These are phyloP conservation scores for Micromussa lordhowensis DNA, from an alignment of 92 coral and sea anemone species.

Conservation along the genomic window DNA sequence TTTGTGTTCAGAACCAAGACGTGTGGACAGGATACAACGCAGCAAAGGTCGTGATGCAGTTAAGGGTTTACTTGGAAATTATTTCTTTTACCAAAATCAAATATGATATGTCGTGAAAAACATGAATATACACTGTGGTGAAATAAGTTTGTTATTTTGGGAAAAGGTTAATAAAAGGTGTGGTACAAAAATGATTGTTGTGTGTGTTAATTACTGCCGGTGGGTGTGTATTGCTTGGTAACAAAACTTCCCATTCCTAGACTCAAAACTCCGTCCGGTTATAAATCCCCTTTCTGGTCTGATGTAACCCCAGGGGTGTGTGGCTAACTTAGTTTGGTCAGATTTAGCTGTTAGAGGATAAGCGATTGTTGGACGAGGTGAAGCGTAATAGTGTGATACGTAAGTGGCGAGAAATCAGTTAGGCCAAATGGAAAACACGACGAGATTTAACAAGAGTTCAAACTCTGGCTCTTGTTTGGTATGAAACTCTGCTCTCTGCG, in stretches of 20 bases:
- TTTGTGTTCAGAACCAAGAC: conserved; percentile 84
- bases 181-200: not conserved
- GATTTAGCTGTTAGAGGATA: not conserved
- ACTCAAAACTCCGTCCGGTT: not conserved
- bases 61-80: not conserved
- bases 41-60: conserved; percentile 1
- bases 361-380: no score
- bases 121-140: not conserved
- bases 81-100: not conserved
- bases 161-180: not conserved
- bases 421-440: no score
- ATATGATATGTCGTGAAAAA: no score
- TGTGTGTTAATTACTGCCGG: not conserved
- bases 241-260: not conserved
- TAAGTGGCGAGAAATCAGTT: no score
- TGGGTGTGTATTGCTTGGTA: not conserved
- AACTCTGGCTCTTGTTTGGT: no score
- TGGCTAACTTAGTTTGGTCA: not conserved
- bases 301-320: not conserved
- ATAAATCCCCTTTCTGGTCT: not conserved
- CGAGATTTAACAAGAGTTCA: no score
- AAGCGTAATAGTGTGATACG: no score
- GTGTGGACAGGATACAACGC: conserved; percentile 17
- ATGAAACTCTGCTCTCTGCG: no score
- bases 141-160: not conserved